Conservation (phyloP, 2,113 vertebrate species). For the Micronisus gabar region DNA sequence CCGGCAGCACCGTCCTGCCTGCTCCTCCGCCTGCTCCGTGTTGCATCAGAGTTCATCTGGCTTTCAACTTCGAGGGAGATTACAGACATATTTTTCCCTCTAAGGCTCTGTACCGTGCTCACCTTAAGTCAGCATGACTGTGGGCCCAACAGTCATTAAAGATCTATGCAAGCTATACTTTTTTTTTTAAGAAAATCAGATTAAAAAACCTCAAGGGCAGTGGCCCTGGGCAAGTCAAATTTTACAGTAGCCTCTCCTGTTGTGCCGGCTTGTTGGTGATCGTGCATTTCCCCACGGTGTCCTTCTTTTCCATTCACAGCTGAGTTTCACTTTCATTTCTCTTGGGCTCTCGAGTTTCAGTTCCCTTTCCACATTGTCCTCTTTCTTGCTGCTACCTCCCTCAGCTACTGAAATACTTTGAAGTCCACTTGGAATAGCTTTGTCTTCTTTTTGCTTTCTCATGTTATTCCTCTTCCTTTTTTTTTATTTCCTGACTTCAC, state of each 20-base stretch:
- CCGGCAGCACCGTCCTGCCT: fast-evolving
- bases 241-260: background rate
- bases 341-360: conserved; percentile 37
- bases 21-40: background rate
- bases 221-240: background rate
- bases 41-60: background rate
- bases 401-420: background rate
- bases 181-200: background rate
- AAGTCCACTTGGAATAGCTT: background rate
- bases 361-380: background rate
- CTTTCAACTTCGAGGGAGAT: background rate
- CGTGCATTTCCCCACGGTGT: background rate
- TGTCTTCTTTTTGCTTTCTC: background rate
- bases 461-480: background rate
- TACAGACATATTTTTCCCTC: background rate
- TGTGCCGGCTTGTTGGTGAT: background rate
- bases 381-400: background rate
- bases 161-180: background rate
- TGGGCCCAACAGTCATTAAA: background rate
- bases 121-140: background rate
- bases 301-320: background rate
- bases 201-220: background rate
- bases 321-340: conserved; percentile 74
- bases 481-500: background rate
- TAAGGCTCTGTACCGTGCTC: background rate